Base-by-base conservation (phyloP, 2,113 vertebrate genomes). In the Spea multiplicata region DNA sequence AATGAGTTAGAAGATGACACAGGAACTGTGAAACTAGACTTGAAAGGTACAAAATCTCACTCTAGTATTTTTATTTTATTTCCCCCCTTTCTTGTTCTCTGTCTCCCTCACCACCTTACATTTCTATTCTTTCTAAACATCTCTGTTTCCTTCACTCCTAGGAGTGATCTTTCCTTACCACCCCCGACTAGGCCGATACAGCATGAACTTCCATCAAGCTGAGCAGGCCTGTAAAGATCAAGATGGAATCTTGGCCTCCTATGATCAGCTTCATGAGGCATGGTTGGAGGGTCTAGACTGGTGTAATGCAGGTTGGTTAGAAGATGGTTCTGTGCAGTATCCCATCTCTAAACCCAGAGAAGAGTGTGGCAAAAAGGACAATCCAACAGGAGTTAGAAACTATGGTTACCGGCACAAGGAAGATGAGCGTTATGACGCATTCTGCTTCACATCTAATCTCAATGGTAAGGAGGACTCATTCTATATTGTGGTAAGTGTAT, bases 291-390 rank as follows among this genome's bases (percentile, higher is more conserved):
- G 96, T 0, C 84, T 98, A 82, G 95, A 98, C 83, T 98, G 96
- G 97, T 99, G 97, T 87, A 97, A 97, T 9, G 97, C 97, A 0
- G 97, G 97, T 47, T 99, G 97, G 97, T 86, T 99, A 83, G 88
- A 95, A 45, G 96, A 98, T 1, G 96, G 96, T 66, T 98, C 96
- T 0, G 97, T 98, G 77, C 96, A 96, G 71, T 98, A 98, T 17
- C 97, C 97, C 2, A 95, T 98, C 85, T 88, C 95, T 76, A 92
- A 92, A 78, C 95, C 96, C 0, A 90, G 96, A 8, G 96, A 96
- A 69, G 82, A 92, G 73, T 98, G 96, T 2, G 96, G 97, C 13
- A 90, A 78, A 49, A 94, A 93, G 75, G 93, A 95, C 71, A 88
- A 83, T 0, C 90, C 94, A 0, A 91, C 93, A 0, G 96, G 96